Base-by-base conservation (phyloP, 2,797 vertebrate genomes). In the Pteronotus mesoamericanus region DNA sequence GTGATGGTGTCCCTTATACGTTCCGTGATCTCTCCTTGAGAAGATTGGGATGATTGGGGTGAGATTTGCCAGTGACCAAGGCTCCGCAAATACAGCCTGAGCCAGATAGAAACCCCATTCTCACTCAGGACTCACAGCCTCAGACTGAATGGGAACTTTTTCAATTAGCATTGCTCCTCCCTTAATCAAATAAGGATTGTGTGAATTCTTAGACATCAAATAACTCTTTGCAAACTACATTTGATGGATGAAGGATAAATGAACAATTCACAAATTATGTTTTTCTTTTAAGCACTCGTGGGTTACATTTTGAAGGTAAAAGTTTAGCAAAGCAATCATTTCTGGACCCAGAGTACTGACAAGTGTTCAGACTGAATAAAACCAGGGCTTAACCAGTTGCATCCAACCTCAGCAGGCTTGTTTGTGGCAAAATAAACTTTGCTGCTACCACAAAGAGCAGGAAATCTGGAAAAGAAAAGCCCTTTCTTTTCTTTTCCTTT, bases 381-480 rank as follows among this genome's bases (percentile, higher is more conserved):
- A 34, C 29, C 10, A 83, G 34, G 87, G 14, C 78, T 89, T 80
- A 71, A 44, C 92, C 86, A 84, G 79, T 89, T 92, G 92, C 69
- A 51, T 83, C 85, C 92, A 79, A 85, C 88, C 89, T 84, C 75
- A 57, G 86, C 92, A 48, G 75, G 86, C 61, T 66, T 89, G 71
- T 85, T 74, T 94, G 94, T 92, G 69, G 74, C 51, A 80, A 89
- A 94, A 92, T 92, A 90, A 94, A 94, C 77, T 82, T 96, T 82
- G 71, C 69, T 55, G 78, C 79, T 61, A 16, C 86, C 88, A 86
- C 89, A 88, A 89, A 97, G 89, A 88, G 29, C 71, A 77, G 86
- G 89, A 89, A 96, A 57, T 92, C 71, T 39, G 37, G 89, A 85
- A 64, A 26, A 64, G 29, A 48, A 89, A 89, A 72, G 34, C 2